A percentile compares a stretch with the other conserved stretches of the same genome.
Evolutionary conservation across 2,888 invertebrate genomes (phyloP).

Genomic region (Drosophila rellima): DNA sequence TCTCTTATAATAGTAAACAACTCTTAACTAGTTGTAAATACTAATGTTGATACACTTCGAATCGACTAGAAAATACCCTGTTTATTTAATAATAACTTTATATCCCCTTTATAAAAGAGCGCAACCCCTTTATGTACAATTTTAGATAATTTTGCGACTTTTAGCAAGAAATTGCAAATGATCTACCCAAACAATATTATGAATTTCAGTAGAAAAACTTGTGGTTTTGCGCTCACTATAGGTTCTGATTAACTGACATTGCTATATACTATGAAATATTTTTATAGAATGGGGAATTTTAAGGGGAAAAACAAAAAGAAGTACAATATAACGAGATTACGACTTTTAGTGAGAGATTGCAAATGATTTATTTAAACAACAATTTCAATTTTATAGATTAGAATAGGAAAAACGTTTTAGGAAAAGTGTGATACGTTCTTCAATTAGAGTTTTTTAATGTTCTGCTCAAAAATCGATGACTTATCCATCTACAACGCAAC

Average conservation of each 20-base stretch:
- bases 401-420: background rate
- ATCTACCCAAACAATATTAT: background rate
- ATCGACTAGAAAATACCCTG: conserved; percentile 18
- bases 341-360: no score
- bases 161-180: background rate
- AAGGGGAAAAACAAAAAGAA: background rate
- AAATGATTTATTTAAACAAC: no score
- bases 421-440: background rate
- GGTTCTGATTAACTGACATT: background rate
- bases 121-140: background rate
- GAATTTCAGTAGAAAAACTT: background rate
- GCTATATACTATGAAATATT: background rate
- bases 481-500: conserved; percentile 25
- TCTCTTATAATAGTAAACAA: no score
- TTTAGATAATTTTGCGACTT: background rate
- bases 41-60: background rate
- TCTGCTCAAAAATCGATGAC: background rate
- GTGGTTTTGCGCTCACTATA: conserved; percentile 13
- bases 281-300: background rate
- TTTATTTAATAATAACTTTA: background rate
- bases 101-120: background rate
- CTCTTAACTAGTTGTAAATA: no score
- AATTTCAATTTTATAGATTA: background rate
- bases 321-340: no score
- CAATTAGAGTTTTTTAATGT: background rate